Evolutionary conservation across 30 jellyfish, hydroid and myxozoan genomes (phyloP), one percentile per base, ranked within the genome.

Genomic region (Turritopsis dohrnii): DNA sequence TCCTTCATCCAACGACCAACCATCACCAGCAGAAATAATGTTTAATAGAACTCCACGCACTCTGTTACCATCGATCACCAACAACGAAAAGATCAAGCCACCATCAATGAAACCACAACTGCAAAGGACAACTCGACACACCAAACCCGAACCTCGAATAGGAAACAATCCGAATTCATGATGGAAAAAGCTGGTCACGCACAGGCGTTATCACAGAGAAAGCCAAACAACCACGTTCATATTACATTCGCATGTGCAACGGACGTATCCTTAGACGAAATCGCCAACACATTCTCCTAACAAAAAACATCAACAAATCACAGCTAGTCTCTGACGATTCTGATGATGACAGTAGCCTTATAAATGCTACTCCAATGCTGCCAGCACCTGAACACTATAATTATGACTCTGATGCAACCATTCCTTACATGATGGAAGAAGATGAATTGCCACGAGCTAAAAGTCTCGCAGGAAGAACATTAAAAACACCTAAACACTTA

Each of bases 171-270:
- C 80, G 86, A 13, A 31, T 79, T 83, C 86, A 52, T 29, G 86
- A 79, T 79, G 83, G 86, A 18, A 79, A 52, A 73, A 83, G 79
- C 54, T 66, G 89, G 53, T 71, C 60, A 18, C 74, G 85, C 29
- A 30, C 81, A 1, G 85, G 80, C 7, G 29, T 25, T 24, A 79
- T 79, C 84, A 52, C 53, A 79, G 0, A 79, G 25, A 52, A 79
- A 79, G 80, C 86, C 80, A 79, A 79, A 7, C 85, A 84, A 74
- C 90, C 90, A 16, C 53, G 84, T 26, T 85, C 91, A 23, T 84
- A 84, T 53, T 28, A 19, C 53, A 28, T 84, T 16, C 53, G 76
- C 75, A 84, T 83, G 29, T 75, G 52, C 13, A 54, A 84, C 20
- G 90, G 84, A 21, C 83, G 60, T 16, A 60, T 52, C 7, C 88